Percentiles rank a stretch among this genome's conserved stretches.
phyloP scores from a whole-genome alignment of 2,888 invertebrate genomes.

The Lasioglossum leucozonium region DNA sequence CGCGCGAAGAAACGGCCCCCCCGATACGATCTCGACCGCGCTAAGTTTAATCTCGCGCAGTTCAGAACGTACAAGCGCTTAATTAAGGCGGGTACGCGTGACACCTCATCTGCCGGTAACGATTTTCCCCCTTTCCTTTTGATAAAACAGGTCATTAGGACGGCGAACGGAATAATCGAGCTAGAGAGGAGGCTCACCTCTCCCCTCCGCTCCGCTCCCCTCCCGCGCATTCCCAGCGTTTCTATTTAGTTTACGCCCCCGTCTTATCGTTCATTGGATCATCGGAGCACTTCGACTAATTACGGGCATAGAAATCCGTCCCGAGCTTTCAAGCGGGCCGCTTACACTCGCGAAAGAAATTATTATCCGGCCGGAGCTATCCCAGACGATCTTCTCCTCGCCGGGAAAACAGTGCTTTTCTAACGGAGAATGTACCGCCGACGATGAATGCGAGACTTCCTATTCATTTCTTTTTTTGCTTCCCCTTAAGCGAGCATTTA shows the following conservation, averaged over 20 bases:
- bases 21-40: constrained; percentile 31
- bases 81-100: constrained; percentile 80
- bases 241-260: constrained; percentile 7
- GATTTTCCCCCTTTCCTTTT: constrained; percentile 31
- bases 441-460: constrained; percentile 33
- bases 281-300: constrained; percentile 32
- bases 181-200: not conserved
- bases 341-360: constrained; percentile 26
- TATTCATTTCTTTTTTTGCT: not conserved
- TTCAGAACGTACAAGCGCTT: constrained; percentile 77
- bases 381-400: not conserved
- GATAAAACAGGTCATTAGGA: constrained; percentile 36
- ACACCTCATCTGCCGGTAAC: constrained; percentile 51
- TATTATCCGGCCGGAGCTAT: constrained; percentile 30
- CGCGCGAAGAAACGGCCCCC: constrained; percentile 40
- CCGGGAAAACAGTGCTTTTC: constrained; percentile 12
- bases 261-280: constrained; percentile 15
- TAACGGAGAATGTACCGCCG: constrained; percentile 34
- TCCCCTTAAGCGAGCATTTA: constrained; percentile 43
- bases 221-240: not conserved
- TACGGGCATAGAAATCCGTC: constrained; percentile 23
- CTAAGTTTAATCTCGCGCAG: constrained; percentile 67
- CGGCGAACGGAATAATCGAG: not conserved
- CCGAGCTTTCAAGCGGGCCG: not conserved
- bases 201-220: no score